Evolutionary conservation across 2,888 invertebrate species (phyloP).

Genomic region (Hyposoter dolosus): DNA sequence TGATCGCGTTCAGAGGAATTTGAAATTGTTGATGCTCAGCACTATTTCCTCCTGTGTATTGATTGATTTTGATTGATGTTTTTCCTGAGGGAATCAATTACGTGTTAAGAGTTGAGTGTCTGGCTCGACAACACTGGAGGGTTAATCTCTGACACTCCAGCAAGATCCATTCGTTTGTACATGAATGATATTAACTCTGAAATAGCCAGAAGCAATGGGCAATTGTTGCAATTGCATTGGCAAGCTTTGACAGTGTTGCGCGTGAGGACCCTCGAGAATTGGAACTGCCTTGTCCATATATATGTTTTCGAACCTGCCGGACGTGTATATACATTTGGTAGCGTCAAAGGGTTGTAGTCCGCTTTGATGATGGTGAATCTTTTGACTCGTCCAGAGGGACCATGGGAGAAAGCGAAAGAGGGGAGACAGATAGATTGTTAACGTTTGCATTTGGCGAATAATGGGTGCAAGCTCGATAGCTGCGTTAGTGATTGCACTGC

Average conservation of each 20-base stretch:
- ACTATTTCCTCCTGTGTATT: neutral
- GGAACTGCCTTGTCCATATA: neutral
- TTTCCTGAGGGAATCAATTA: constrained; percentile 1
- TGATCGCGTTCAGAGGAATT: neutral
- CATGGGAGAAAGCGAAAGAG: neutral
- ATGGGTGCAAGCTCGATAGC: constrained; percentile 15
- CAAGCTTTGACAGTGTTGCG: constrained; percentile 15
- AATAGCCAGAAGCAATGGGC: constrained; percentile 29
- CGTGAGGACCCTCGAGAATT: neutral
- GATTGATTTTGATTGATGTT: neutral
- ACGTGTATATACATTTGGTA: neutral
- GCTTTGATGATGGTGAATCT: constrained; percentile 55
- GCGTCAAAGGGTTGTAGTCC: constrained; percentile 52
- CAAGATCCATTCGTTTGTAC: neutral
- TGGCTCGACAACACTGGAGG: neutral
- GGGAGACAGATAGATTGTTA: constrained; percentile 10
- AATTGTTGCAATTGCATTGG: constrained; percentile 33
- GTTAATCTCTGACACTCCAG: constrained; percentile 5
- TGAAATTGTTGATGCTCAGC: neutral
- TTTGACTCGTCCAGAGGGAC: constrained; percentile 9
- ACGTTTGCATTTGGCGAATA: constrained; percentile 34
- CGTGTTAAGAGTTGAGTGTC: neutral
- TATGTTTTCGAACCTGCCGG: neutral
- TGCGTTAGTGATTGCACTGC: constrained; percentile 23
- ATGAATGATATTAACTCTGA: constrained; percentile 42